phyloP scores from a whole-genome alignment of 2,888 invertebrate species.

The Melanargia galathea region DNA sequence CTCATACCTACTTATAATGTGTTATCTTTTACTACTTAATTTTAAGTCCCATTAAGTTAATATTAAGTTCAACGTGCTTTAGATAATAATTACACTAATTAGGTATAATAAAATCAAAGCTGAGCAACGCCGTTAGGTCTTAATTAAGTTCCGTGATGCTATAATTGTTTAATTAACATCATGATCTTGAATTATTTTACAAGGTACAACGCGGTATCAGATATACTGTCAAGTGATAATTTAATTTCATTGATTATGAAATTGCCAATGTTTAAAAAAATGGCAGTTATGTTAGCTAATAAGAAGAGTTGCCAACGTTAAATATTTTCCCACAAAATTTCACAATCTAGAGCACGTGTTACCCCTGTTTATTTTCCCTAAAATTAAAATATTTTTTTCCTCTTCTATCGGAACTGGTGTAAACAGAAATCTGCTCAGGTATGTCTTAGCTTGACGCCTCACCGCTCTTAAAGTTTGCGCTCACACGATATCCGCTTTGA shows the following conservation, averaged over 20 bases:
- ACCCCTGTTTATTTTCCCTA: conserved; percentile 40
- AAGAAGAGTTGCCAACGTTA: neutral
- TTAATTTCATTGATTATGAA: neutral
- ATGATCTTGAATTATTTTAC: neutral
- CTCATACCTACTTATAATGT: neutral
- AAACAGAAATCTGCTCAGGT: conserved; percentile 80
- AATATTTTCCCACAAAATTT: neutral
- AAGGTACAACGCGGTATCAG: neutral
- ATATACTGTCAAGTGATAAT: neutral
- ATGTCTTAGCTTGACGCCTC: conserved; percentile 75
- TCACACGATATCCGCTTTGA: conserved; percentile 68
- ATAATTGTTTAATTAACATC: conserved; percentile 8
- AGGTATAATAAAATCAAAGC: conserved; percentile 7
- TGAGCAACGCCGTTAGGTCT: neutral
- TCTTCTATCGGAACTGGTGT: conserved; percentile 76
- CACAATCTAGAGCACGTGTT: conserved; percentile 39
- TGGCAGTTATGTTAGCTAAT: too few species aligned
- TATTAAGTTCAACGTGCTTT: conserved; percentile 39
- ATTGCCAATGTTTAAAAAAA: too few species aligned
- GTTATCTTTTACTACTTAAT: conserved; percentile 27
- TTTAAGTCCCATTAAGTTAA: conserved; percentile 38
- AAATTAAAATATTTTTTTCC: conserved; percentile 69
- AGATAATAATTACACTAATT: conserved; percentile 22
- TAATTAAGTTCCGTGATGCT: neutral
- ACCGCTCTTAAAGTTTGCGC: conserved; percentile 58